Evolutionary conservation across 2,113 vertebrate genomes (phyloP).

Genomic region (Psilopogon haemacephalus): DNA sequence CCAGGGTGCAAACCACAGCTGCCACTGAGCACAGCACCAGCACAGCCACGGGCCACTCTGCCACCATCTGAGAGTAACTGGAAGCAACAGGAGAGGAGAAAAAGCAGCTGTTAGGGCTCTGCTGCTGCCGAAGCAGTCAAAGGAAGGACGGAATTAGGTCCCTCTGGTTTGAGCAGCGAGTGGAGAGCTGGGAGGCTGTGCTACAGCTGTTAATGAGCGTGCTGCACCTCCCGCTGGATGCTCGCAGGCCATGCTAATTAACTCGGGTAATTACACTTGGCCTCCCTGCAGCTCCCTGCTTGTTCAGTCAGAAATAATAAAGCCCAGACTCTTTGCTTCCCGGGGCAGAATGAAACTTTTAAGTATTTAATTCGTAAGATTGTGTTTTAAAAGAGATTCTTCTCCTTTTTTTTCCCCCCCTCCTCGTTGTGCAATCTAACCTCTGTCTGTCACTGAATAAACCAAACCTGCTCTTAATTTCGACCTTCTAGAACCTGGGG

Average conservation of each 20-base stretch:
- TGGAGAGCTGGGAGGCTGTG: neutral
- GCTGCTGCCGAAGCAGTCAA: neutral
- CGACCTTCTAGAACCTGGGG: too few species aligned
- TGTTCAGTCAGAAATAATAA: slow-evolving; percentile 49
- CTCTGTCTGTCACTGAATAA: too few species aligned
- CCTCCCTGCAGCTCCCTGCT: neutral
- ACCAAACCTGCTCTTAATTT: too few species aligned
- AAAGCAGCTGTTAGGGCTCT: neutral
- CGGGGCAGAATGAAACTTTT: slow-evolving; percentile 29
- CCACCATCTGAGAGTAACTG: slow-evolving; percentile 90
- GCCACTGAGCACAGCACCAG: slow-evolving; percentile 79
- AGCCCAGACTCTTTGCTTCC: neutral
- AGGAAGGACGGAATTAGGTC: neutral
- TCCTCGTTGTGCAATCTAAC: neutral
- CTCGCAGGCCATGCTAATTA: slow-evolving; percentile 37
- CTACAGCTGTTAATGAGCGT: slow-evolving; percentile 1
- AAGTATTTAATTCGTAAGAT: slow-evolving; percentile 38
- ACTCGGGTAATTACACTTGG: slow-evolving; percentile 28
- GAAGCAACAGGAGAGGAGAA: slow-evolving; percentile 45
- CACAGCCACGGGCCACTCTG: slow-evolving; percentile 83
- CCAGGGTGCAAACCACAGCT: slow-evolving; percentile 83
- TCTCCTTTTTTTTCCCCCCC: neutral
- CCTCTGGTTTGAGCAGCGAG: neutral
- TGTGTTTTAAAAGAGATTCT: neutral
- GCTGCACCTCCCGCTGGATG: neutral